A percentile compares a stretch with the other conserved stretches of the same genome.
These are phyloP conservation scores for Cordilura impudica DNA, from an alignment of 2,888 invertebrate genomes.

Conservation along the genomic window DNA sequence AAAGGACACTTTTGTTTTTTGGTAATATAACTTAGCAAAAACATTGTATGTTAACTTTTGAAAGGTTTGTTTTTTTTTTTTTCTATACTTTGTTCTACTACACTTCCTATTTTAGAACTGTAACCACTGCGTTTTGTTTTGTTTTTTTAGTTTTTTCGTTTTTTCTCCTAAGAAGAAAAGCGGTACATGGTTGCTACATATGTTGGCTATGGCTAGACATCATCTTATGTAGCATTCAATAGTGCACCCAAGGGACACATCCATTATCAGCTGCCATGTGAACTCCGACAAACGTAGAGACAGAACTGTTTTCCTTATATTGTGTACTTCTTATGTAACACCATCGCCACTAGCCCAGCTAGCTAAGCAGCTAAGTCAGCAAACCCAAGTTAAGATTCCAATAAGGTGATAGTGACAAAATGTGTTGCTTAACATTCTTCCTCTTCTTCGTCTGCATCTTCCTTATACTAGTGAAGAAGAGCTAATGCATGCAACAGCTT, in stretches of 20 bases:
- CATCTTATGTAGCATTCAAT: slow-evolving; percentile 59
- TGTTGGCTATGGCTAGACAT: slow-evolving; percentile 54
- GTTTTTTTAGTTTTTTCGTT: neutral
- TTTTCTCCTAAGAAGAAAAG: slow-evolving; percentile 16
- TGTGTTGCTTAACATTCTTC: slow-evolving; percentile 53
- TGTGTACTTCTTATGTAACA: slow-evolving; percentile 47
- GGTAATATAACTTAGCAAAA: neutral
- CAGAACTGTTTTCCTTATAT: slow-evolving; percentile 27
- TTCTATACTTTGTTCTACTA: slow-evolving; percentile 25
- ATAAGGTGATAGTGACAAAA: slow-evolving; percentile 58
- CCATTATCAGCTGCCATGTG: slow-evolving; percentile 59
- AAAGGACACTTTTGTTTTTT: slow-evolving; percentile 31
- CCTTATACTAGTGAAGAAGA: neutral
- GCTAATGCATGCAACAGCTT: slow-evolving; percentile 24
- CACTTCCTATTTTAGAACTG: slow-evolving; percentile 40
- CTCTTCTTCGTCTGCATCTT: neutral
- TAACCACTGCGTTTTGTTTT: slow-evolving; percentile 21
- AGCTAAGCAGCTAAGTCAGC: slow-evolving; percentile 28
- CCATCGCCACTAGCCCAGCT: neutral
- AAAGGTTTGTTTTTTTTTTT: slow-evolving; percentile 23
- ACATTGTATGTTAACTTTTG: slow-evolving; percentile 14
- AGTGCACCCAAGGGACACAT: slow-evolving; percentile 64
- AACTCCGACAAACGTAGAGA: slow-evolving; percentile 45
- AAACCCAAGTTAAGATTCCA: slow-evolving; percentile 52
- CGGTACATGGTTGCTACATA: slow-evolving; percentile 52